A percentile compares a stretch with the other conserved stretches of the same genome.
phyloP scores from a whole-genome alignment of 2,888 invertebrate genomes.

The Campoplex nolae region DNA sequence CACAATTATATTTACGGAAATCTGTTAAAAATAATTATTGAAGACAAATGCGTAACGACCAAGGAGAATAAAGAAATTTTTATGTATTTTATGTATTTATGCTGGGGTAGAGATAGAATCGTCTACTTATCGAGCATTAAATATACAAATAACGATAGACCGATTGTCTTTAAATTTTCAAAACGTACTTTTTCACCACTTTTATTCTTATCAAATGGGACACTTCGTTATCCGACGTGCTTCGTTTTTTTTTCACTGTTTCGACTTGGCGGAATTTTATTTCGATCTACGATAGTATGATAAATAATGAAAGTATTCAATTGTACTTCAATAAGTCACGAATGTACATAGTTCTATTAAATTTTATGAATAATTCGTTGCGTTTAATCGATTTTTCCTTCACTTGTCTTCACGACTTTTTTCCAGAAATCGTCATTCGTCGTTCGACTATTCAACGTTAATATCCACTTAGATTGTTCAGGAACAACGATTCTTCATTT shows the following conservation, averaged over 20 bases:
- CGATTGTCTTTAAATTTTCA: conserved; percentile 2
- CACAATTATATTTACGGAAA: conserved; percentile 20
- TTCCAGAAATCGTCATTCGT: not conserved
- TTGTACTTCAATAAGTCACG: conserved; percentile 63
- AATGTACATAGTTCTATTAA: conserved; percentile 69
- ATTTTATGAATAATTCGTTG: conserved; percentile 60
- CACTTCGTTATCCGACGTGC: conserved; percentile 12
- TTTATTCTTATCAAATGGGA: not conserved
- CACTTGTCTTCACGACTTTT: not conserved
- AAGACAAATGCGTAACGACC: not conserved
- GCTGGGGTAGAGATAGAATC: not conserved
- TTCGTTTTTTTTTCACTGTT: not conserved
- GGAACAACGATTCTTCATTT: too few species aligned
- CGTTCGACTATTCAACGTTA: not conserved
- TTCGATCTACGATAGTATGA: conserved; percentile 36
- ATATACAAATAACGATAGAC: conserved; percentile 9
- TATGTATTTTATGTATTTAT: conserved; percentile 40
- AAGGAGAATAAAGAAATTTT: conserved; percentile 11
- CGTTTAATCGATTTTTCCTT: conserved; percentile 13
- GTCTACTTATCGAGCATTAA: conserved; percentile 27
- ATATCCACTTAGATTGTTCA: too few species aligned
- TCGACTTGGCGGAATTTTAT: conserved; percentile 20
- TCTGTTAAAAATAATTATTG: conserved; percentile 10
- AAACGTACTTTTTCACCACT: not conserved
- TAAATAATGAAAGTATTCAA: conserved; percentile 62